Evolutionary conservation across 2,797 vertebrate species (phyloP), one percentile per base, ranked within the genome.

Genomic region (Ctenopoma multispine): DNA sequence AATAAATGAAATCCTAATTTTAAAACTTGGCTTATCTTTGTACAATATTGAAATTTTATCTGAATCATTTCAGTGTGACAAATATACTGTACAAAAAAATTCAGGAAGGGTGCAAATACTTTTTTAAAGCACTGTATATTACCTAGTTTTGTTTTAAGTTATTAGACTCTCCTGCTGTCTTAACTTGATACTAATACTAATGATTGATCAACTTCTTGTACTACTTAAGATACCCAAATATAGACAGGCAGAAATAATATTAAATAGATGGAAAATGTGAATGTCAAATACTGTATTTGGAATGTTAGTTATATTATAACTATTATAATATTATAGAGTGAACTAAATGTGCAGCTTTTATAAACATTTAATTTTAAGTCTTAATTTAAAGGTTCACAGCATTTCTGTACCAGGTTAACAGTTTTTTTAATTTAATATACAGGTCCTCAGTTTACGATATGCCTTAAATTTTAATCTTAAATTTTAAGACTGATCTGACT

Each of bases 401-500:
- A 6, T 7, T 72, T 74, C 63, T 43, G 57, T 3, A 46, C 7
- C 7, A 61, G 71, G 40, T 49, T 77, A 56, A 51, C 7, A 36
- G 64, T 73, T 61, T n/a, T n/a, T n/a, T n/a, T 69, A 1, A 64
- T 68, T 63, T 69, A 0, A 20, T 27, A 29, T 54, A 50, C 12
- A 46, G 6, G 13, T 34, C 27, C 20, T 54, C 14, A 41, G 11
- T 68, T 24, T 38, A 55, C 31, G 2, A 40, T 51, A 4, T 36
- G 31, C 3, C 29, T 78, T 53, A 2, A 7, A 40, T 59, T 72
- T 63, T 51, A 8, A 63, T 49, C 40, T 82, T 91, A 87, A 74
- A 84, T 86, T 91, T 41, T 59, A 77, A 80, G 74, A 87, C 31
- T 24, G 7, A 91, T 55, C 80, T 92, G 68, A 48, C 82, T 84